Base-by-base conservation (phyloP, 2,888 invertebrate species). In the Mayetiola destructor region DNA sequence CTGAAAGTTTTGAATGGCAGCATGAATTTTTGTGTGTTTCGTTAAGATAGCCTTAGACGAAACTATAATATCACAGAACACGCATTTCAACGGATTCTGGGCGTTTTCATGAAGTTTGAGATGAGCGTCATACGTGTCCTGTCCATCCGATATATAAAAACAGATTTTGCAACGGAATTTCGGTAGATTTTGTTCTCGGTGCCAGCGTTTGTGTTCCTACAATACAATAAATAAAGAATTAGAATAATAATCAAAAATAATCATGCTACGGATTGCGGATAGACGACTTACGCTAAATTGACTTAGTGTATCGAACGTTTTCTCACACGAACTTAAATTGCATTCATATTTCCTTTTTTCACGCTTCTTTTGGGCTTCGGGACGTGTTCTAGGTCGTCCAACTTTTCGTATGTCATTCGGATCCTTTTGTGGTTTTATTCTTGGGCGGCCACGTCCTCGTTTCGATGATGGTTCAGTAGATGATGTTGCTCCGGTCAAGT, bases 21-120 rank as follows among this genome's bases (percentile, higher is more conserved):
- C 42, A 27, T 48, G 48, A n/a, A 48, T 48, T 27, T 27, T 48
- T n/a, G 48, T 48, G n/a, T 48, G 48, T 27, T 48, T 48, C 3
- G 48, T 48, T 16, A 48, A 9, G 6, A 27, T 48, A 8, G 27
- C 48, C 16, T 48, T 48, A 16, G 27, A 48, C 1, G 48, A n/a
- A n/a, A 48, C 23, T 14, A 27, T 48, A 23, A 48, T 9, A 48
- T 48, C 27, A 48, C 48, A 48, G 27, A 48, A 48, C 6, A 48
- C 48, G n/a, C 48, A 48, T 9, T 48, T 23, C n/a, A 48, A 27
- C 8, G 16, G 27, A 14, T 23, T n/a, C n/a, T n/a, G 48, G 3
- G 16, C 27, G 16, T 48, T 48, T 27, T 48, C 48, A 16, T 48
- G 48, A 6, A 48, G 48, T 48, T 48, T 48, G 1, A n/a, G 27